Percentiles rank a stretch among this genome's conserved stretches.
These are phyloP conservation scores for Spea bombifrons DNA, from an alignment of 2,113 vertebrate species.

Conservation along the genomic window DNA sequence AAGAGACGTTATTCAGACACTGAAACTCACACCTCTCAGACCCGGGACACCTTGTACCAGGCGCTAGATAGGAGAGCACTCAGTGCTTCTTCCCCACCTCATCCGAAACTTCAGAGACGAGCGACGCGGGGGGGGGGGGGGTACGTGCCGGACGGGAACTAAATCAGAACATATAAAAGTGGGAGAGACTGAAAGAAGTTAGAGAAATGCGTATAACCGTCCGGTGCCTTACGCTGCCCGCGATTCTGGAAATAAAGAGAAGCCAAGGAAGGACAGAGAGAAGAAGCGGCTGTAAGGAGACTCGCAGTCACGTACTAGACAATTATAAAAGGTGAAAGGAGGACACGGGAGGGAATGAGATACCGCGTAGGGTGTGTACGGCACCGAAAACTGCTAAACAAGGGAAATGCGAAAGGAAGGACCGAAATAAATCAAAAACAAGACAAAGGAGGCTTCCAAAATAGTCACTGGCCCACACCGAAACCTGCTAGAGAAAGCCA, in stretches of 20 bases:
- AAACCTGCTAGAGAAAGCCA: background rate
- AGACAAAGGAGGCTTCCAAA: background rate
- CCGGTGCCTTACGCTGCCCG: background rate
- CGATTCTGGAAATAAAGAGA: background rate
- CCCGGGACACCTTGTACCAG: constrained; percentile 38
- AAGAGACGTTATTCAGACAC: background rate
- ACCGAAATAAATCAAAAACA: background rate
- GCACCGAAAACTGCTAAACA: background rate
- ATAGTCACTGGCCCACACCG: background rate
- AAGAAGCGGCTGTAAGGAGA: constrained; percentile 12
- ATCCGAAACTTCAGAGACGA: constrained; percentile 10
- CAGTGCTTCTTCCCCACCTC: background rate
- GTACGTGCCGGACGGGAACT: constrained; percentile 12
- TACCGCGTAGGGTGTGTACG: constrained; percentile 12
- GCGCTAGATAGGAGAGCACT: constrained; percentile 26
- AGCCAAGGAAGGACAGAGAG: background rate
- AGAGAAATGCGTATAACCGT: background rate
- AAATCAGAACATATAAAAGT: background rate
- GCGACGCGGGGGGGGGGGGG: background rate
- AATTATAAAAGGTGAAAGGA: constrained; percentile 22
- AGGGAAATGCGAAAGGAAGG: background rate
- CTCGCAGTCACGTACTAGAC: constrained; percentile 12
- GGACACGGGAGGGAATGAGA: constrained; percentile 22
- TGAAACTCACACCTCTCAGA: constrained; percentile 30
- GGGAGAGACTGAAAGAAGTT: constrained; percentile 4